Base-by-base conservation (phyloP, 2,113 vertebrate genomes). In the Austrofundulus limnaeus region DNA sequence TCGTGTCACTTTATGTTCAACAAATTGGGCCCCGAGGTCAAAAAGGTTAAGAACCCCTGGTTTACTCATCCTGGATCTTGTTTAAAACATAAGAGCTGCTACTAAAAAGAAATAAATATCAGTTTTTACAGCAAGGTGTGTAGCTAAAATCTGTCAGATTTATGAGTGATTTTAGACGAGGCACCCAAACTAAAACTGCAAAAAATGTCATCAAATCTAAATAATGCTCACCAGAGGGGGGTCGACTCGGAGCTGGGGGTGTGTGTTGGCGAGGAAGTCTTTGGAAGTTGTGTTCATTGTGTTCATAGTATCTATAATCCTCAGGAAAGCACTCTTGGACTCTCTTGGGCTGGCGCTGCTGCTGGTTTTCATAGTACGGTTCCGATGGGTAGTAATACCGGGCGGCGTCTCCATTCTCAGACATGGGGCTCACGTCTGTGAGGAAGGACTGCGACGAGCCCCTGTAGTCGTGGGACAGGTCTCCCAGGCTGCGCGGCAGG, bases 301-400 rank as follows among this genome's bases (percentile, higher is more conserved):
- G 94, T 1, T 97, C 96, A n/a, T 95, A 96, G 82, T 94, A 99
- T 91, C 96, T 92, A 80, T 92, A 96, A 70, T 98, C 95, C 50
- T 98, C 96, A 14, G 92, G 94, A 10, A 92, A 77, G 62, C 92
- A 94, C 16, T 98, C 95, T 1, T 87, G 93, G 34, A 93, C 59
- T 49, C 87, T 93, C 5, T 92, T 85, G 41, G 79, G 79, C 60
- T 85, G 87, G 12, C 20, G 81, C 61, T 75, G 80, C 72, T 67
- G 84, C 19, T 72, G 90, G 77, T 92, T 95, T 47, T 94, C 93
- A 14, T 95, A 96, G 66, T 94, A 98, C 17, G 91, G 92, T 63
- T 96, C 96, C 14, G 85, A 59, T 2, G 93, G 89, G 73, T 92
- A 95, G 55, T 92, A 98, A 58, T 93, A 96, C 0, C 93, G 92